Evolutionary conservation across 2,888 invertebrate species (phyloP).

Genomic region (Germaria angustata): DNA sequence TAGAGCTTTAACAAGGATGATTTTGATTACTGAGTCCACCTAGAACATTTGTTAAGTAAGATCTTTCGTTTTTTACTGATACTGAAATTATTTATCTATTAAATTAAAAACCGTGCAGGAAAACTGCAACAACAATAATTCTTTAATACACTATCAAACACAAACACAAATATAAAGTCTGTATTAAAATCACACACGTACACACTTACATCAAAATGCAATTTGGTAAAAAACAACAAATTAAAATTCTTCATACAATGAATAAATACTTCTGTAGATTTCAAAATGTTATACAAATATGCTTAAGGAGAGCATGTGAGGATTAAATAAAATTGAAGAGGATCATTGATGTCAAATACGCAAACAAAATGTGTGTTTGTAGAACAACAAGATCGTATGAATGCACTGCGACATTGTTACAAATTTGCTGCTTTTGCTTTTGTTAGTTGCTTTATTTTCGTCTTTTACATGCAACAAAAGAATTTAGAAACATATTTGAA

Average conservation of each 20-base stretch:
- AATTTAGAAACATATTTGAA: constrained; percentile 22
- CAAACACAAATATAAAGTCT: too few relatives aligned
- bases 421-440: constrained; percentile 21
- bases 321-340: constrained; percentile 50
- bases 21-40: too few relatives aligned
- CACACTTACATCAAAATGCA: constrained; percentile 34
- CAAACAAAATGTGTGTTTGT: constrained; percentile 21
- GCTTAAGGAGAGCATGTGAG: constrained; percentile 25
- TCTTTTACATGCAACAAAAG: neutral
- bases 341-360: constrained; percentile 58
- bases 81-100: too few relatives aligned
- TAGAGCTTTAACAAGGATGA: too few relatives aligned
- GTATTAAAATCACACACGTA: too few relatives aligned
- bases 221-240: constrained; percentile 44
- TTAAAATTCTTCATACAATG: constrained; percentile 20
- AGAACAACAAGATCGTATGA: neutral
- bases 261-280: neutral
- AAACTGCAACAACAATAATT: neutral
- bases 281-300: neutral
- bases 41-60: too few relatives aligned
- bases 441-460: neutral
- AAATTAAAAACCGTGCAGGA: too few relatives aligned
- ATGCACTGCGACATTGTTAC: constrained; percentile 31
- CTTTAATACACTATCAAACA: neutral
- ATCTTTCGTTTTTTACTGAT: too few relatives aligned